A percentile compares a stretch with the other conserved stretches of the same genome.
phyloP scores from a whole-genome alignment of 1,140 invertebrate species.

The Parapsyche elsis region DNA sequence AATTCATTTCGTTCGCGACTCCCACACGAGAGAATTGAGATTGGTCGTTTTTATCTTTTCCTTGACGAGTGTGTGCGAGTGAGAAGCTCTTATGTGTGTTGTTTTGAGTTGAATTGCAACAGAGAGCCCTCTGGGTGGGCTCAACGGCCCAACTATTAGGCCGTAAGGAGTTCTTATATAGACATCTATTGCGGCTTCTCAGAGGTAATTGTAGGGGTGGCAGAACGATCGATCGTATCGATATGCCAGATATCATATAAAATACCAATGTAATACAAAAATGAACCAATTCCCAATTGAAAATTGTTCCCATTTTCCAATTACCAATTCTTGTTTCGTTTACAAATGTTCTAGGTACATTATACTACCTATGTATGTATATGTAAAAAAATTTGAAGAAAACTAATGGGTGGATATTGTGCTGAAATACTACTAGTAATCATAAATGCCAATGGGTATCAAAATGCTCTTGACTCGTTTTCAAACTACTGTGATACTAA shows the following conservation, averaged over 20 bases:
- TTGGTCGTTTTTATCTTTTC: conserved; percentile 17
- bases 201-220: conserved; percentile 23
- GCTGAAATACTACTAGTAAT: too few relatives aligned
- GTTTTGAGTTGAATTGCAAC: background rate
- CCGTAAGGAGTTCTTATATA: conserved; percentile 32
- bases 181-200: conserved; percentile 27
- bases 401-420: too few relatives aligned
- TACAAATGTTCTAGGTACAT: too few relatives aligned
- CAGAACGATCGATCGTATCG: background rate
- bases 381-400: too few relatives aligned
- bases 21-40: conserved; percentile 10
- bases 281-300: too few relatives aligned
- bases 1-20: conserved; percentile 26
- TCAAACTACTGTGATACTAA: too few relatives aligned
- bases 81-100: background rate
- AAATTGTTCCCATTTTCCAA: too few relatives aligned
- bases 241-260: too few relatives aligned
- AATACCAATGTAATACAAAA: too few relatives aligned
- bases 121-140: conserved; percentile 24
- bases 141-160: background rate
- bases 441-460: too few relatives aligned
- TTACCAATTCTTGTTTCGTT: background rate
- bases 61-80: background rate
- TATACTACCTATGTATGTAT: too few relatives aligned
- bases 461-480: too few relatives aligned